phyloP scores from a whole-genome alignment of 2,888 invertebrate genomes.

The Standfussiana lucernea region DNA sequence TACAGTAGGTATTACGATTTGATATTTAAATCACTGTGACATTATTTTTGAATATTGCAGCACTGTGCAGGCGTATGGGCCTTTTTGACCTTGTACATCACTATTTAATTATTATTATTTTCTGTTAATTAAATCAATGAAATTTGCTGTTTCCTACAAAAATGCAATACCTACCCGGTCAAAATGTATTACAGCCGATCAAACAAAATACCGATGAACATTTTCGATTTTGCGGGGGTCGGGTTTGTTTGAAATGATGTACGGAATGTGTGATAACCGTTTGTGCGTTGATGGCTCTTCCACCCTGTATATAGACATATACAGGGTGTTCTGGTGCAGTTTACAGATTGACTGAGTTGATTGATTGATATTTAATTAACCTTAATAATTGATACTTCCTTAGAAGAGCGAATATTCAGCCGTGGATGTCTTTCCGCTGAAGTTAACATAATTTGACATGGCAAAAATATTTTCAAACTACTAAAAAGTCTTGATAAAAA shows the following conservation, averaged over 20 bases:
- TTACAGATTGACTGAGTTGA: neutral
- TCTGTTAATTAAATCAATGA: too few species aligned
- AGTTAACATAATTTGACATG: neutral
- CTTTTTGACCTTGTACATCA: too few species aligned
- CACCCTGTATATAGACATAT: neutral
- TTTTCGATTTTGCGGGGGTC: too few species aligned
- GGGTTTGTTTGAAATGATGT: too few species aligned
- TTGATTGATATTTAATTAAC: neutral
- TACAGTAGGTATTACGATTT: neutral
- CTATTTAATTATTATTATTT: too few species aligned
- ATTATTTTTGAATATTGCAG: neutral
- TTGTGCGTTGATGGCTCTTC: too few species aligned
- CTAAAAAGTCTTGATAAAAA: too few species aligned
- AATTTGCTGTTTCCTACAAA: too few species aligned
- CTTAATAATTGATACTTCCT: neutral
- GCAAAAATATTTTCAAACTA: neutral
- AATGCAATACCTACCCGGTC: too few species aligned
- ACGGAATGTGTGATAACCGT: too few species aligned
- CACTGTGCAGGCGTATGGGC: neutral
- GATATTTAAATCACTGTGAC: neutral
- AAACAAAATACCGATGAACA: too few species aligned
- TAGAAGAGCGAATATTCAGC: neutral
- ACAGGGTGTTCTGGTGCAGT: neutral
- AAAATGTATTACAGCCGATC: too few species aligned
- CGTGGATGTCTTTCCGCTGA: neutral